phyloP scores from a whole-genome alignment of 2,888 invertebrate genomes.

The Tiliacea aurago region DNA sequence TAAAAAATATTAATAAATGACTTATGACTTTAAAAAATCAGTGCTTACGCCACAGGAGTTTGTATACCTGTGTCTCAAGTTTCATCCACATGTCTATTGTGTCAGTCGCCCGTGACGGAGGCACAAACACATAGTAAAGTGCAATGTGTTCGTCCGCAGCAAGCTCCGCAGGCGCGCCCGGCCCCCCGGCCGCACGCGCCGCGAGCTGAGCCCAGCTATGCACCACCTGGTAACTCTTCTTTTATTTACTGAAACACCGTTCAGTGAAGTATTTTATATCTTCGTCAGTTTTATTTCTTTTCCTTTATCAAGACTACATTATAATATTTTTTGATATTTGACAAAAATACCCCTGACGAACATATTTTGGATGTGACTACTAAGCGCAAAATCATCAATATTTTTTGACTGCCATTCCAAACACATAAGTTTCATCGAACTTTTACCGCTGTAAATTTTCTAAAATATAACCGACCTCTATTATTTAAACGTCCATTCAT shows the following conservation, averaged over 20 bases:
- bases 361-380: not conserved
- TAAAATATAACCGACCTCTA: not conserved
- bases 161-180: constrained; percentile 55
- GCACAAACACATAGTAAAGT: not conserved
- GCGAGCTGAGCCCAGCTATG: constrained; percentile 30
- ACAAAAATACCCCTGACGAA: not conserved
- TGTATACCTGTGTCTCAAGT: too few relatives aligned
- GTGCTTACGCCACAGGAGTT: too few relatives aligned
- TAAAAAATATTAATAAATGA: too few relatives aligned
- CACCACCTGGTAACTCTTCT: constrained; percentile 9
- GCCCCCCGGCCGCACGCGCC: constrained; percentile 24
- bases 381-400: not conserved
- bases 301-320: not conserved
- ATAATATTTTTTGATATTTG: too few relatives aligned
- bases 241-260: not conserved
- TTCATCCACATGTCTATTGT: too few relatives aligned
- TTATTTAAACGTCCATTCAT: not conserved
- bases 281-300: not conserved
- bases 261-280: not conserved
- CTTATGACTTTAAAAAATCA: too few relatives aligned
- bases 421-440: not conserved
- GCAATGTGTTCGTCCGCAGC: not conserved
- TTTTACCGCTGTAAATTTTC: not conserved
- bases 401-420: not conserved
- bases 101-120: too few relatives aligned